These are phyloP conservation scores for Tipula vernalis DNA, from an alignment of 2,888 invertebrate genomes.

Conservation along the genomic window DNA sequence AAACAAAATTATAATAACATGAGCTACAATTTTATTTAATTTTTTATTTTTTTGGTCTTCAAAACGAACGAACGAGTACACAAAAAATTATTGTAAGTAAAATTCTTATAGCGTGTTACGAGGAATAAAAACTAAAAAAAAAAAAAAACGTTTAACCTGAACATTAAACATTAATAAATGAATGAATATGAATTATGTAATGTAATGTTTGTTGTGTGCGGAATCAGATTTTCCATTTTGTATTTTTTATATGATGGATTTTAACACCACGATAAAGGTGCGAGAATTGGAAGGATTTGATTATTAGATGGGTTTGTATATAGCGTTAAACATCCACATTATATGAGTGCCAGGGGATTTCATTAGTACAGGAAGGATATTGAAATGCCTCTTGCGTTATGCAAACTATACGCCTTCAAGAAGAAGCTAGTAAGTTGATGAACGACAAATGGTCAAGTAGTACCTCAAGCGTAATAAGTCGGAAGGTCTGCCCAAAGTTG, in stretches of 20 bases:
- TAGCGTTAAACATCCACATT: too few relatives aligned
- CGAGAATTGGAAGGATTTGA: too few relatives aligned
- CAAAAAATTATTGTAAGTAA: background rate
- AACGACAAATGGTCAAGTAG: too few relatives aligned
- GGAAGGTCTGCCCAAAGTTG: too few relatives aligned
- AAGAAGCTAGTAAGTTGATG: too few relatives aligned
- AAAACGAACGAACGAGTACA: background rate
- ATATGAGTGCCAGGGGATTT: too few relatives aligned
- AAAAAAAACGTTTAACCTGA: background rate
- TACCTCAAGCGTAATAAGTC: too few relatives aligned
- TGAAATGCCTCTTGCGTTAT: too few relatives aligned
- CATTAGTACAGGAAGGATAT: too few relatives aligned
- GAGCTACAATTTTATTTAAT: background rate
- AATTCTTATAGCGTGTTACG: background rate
- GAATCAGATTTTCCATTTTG: background rate
- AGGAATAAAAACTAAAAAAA: background rate
- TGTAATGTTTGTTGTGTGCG: background rate
- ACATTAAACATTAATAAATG: background rate
- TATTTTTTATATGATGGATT: background rate
- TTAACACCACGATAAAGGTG: too few relatives aligned
- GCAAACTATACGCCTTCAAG: too few relatives aligned
- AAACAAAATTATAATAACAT: background rate
- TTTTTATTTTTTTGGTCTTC: background rate
- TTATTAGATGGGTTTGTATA: too few relatives aligned
- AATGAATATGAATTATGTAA: background rate